Conservation (phyloP, 2,113 vertebrate genomes). For the Caracal caracal region DNA sequence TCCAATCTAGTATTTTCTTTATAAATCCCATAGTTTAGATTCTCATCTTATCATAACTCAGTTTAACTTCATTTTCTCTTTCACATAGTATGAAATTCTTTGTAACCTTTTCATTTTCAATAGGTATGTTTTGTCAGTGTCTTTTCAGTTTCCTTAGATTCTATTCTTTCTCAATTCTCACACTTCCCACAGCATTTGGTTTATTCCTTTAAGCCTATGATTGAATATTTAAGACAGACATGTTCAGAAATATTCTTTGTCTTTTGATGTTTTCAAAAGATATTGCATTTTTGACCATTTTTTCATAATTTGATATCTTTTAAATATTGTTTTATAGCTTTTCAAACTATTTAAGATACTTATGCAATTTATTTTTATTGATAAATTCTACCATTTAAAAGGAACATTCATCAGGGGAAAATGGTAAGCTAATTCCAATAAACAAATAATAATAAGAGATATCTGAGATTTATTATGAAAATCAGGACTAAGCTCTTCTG, state of each 20-base stretch:
- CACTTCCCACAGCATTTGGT: background rate
- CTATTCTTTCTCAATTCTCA: background rate
- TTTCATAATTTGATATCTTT: background rate
- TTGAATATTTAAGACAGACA: background rate
- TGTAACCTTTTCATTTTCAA: background rate
- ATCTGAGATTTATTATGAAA: background rate
- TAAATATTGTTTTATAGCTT: background rate
- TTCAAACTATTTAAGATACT: background rate
- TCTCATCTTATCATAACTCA: background rate
- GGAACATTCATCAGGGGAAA: background rate
- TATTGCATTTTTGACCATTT: background rate
- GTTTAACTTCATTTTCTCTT: background rate
- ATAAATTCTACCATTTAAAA: background rate
- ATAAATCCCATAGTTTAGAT: background rate
- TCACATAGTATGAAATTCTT: slow-evolving; percentile 19
- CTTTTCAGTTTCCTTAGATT: background rate
- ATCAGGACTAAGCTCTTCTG: background rate
- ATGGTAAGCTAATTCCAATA: background rate
- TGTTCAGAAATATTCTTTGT: slow-evolving; percentile 38
- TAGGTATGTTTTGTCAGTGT: background rate
- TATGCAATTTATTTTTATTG: background rate
- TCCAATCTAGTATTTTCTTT: background rate
- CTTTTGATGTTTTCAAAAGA: background rate
- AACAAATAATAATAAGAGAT: background rate
- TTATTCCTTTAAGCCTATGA: background rate